Base-by-base conservation (phyloP, 2,888 invertebrate genomes). In the Cotesia congregata region DNA sequence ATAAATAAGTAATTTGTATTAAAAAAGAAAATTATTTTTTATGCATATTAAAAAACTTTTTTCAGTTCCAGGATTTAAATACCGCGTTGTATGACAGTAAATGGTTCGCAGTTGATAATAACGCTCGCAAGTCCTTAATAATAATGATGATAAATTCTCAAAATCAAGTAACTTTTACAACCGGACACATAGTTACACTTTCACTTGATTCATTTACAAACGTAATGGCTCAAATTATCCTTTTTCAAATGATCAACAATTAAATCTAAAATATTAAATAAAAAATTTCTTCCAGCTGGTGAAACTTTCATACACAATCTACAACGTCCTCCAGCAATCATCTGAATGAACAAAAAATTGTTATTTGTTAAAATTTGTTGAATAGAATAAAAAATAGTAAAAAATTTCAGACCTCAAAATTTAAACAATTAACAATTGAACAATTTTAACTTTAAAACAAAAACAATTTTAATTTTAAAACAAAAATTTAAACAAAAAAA, bases 101-200 rank as follows among this genome's bases (percentile, higher is more conserved):
- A 17, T 74, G 68, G 74, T 74, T 59, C 20, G 17, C 38, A 12
- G 38, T 74, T 1, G 68, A 20, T 12, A 61, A 7, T n/a, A 15
- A 9, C 40, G 68, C 38, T 1, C 20, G 30, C 17, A 74, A 74
- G 17, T 17, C 5, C 6, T 67, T 74, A 15, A 15, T 68, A 6
- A 9, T 74, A 3, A 74, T 74, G 61, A 74, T 74, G 74, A n/a
- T 67, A 9, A 67, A 38, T 12, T 50, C 67, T 38, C 17, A 59
- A 3, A 74, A 38, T 67, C 74, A 72, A 67, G 17, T 77, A 3
- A 38, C 70, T 6, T 69, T 70, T 12, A 39, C 59, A n/a, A 67
- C 40, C 67, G 67, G 67, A 30, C 59, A 72, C 17, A n/a, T 68
- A 12, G 40, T 68, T 17, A 40, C 20, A n/a, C 67, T 74, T 20